phyloP scores from a whole-genome alignment of 2,888 invertebrate species.

The Electrophaes corylata region DNA sequence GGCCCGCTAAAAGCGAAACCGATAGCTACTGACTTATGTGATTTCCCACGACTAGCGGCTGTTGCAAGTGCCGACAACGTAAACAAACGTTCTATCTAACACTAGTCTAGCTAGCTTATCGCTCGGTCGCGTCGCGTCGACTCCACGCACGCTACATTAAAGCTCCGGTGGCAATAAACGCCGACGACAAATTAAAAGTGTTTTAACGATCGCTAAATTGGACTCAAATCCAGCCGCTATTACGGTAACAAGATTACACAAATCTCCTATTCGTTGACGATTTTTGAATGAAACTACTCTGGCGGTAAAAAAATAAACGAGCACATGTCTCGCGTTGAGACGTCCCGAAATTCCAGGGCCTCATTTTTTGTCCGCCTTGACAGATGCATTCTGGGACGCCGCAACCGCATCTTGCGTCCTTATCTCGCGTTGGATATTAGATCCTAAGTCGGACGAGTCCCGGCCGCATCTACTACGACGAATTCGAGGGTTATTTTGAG shows the following conservation, averaged over 20 bases:
- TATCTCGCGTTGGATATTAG: constrained; percentile 73
- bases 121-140: constrained; percentile 41
- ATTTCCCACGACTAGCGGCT: constrained; percentile 49
- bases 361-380: constrained; percentile 78
- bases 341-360: constrained; percentile 81
- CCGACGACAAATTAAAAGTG: constrained; percentile 51
- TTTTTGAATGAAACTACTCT: constrained; percentile 80
- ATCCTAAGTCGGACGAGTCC: constrained; percentile 59
- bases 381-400: constrained; percentile 82
- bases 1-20: constrained; percentile 73
- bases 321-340: constrained; percentile 75
- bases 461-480: constrained; percentile 62
- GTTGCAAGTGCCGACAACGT: constrained; percentile 34
- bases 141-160: constrained; percentile 42
- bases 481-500: constrained; percentile 79
- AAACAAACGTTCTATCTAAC: constrained; percentile 37
- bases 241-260: constrained; percentile 82
- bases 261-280: constrained; percentile 78
- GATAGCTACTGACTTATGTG: constrained; percentile 55
- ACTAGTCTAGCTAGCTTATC: constrained; percentile 21
- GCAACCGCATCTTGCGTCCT: constrained; percentile 81
- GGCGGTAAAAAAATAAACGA: constrained; percentile 75
- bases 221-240: constrained; percentile 66
- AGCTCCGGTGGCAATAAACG: constrained; percentile 53
- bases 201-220: constrained; percentile 66